phyloP scores from a whole-genome alignment of 2,113 vertebrate genomes.

The Regulus satrapa region DNA sequence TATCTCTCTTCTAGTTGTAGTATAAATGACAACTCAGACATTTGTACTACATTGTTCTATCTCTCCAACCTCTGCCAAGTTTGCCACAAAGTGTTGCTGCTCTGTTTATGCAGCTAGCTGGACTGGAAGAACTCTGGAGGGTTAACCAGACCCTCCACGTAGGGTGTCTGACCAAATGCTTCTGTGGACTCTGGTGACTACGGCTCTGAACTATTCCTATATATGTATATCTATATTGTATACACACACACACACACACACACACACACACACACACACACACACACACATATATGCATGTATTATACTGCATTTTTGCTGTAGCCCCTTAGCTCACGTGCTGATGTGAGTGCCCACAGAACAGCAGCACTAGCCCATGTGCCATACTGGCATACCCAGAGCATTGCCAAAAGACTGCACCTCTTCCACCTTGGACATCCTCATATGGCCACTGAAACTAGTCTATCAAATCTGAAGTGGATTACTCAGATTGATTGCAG shows the following conservation, averaged over 20 bases:
- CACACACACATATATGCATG: rapidly evolving
- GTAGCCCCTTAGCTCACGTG: neutral
- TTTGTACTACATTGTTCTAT: neutral
- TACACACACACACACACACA: neutral
- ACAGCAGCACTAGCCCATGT: neutral
- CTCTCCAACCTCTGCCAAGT: neutral
- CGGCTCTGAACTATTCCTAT: neutral
- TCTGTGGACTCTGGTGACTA: neutral
- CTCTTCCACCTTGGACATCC: neutral
- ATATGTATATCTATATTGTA: no score
- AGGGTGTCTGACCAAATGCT: neutral
- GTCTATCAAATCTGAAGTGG: neutral
- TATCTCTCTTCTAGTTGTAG: neutral
- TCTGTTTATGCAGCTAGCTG: neutral
- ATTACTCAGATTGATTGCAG: neutral
- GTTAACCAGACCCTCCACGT: rapidly evolving
- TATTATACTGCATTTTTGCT: neutral
- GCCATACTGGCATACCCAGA: neutral
- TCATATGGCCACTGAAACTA: neutral
- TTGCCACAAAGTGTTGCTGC: neutral
- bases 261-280: rapidly evolving
- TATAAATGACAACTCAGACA: neutral
- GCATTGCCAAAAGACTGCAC: neutral
- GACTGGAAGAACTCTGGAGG: neutral
- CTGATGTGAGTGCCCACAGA: neutral